Evolutionary conservation across 2,113 vertebrate species (phyloP), one percentile per base, ranked within the genome.

Genomic region (Syngnathus floridae): DNA sequence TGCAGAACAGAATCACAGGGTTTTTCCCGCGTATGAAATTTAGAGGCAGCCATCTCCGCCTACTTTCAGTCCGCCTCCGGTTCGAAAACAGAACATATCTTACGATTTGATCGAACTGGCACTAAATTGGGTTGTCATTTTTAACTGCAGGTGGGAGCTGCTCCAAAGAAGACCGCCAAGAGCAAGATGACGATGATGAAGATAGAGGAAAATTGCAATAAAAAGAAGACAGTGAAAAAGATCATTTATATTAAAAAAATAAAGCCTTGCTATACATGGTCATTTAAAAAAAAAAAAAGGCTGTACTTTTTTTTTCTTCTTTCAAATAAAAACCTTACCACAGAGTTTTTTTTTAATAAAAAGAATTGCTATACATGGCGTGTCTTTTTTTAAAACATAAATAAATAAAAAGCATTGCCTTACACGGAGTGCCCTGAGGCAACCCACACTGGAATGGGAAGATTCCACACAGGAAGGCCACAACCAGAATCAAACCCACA

Each of bases 1-100:
- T 92, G 91, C 90, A 91, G 91, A 91, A 92, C 89, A 92, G 87
- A 92, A 92, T 91, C 85, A 92, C 90, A 90, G 54, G 54, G 54
- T 56, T 56, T 56, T 31, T 56, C 26, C 26, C 7, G 54, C 26
- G 26, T 26, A 26, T 54, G 10, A 22, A 54, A 54, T 54, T 80
- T 81, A 80, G 87, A 84, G 81, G 78, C 77, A 79, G 83, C 86
- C 79, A 70, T 81, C 77, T 74, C 79, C 87, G 83, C 57, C 71
- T 8, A 51, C n/a, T 51, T 51, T 51, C 48, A 51, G 48, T 19
- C 45, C 14, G 45, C 45, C 45, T 48, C 45, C 16, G 16, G 17
- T n/a, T 51, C 19, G 1, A 51, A 51, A 21, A 51, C 48, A 69
- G 65, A 71, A 84, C 61, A 69, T 75, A 73, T 64, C 78, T 56